Percentiles rank a stretch among this genome's conserved stretches.
These are phyloP conservation scores for Aethes cnicana DNA, from an alignment of 2,888 invertebrate species.

Conservation along the genomic window DNA sequence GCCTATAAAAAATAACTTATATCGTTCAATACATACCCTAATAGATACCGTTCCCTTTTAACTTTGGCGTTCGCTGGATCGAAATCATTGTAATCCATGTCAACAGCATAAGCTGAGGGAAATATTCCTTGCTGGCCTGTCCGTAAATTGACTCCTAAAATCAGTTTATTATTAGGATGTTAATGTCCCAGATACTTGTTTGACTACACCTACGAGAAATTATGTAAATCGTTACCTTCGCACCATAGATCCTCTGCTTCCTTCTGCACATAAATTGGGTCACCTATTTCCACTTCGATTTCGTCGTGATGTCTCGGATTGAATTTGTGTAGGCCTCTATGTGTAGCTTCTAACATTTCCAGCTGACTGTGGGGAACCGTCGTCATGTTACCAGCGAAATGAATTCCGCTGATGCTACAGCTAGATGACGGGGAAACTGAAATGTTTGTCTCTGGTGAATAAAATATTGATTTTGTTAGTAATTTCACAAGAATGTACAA, in stretches of 20 bases:
- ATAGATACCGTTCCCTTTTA: constrained; percentile 92
- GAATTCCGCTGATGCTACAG: constrained; percentile 77
- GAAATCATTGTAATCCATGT: constrained; percentile 98
- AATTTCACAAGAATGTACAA: not conserved
- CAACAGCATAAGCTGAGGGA: constrained; percentile 98
- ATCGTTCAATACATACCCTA: constrained; percentile 87
- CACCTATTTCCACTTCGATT: constrained; percentile 98
- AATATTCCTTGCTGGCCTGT: constrained; percentile 97
- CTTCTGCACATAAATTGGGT: constrained; percentile 97
- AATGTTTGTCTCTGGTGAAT: constrained; percentile 38
- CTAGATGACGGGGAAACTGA: constrained; percentile 83
- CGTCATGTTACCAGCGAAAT: constrained; percentile 85
- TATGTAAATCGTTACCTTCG: constrained; percentile 86
- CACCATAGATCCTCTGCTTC: constrained; percentile 99
- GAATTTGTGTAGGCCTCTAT: constrained; percentile 97
- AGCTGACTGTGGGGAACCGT: constrained; percentile 90
- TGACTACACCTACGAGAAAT: no score
- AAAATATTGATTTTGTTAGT: not conserved
- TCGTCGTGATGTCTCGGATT: constrained; percentile 97
- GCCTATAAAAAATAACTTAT: no score
- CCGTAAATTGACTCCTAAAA: constrained; percentile 93
- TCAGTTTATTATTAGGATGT: not conserved
- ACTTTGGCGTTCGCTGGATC: constrained; percentile 93
- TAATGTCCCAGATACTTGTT: not conserved
- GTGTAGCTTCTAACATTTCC: constrained; percentile 95